Percentiles rank a stretch among this genome's conserved stretches.
These are phyloP conservation scores for Priocnemis perturbator DNA, from an alignment of 2,888 invertebrate genomes.

Conservation along the genomic window DNA sequence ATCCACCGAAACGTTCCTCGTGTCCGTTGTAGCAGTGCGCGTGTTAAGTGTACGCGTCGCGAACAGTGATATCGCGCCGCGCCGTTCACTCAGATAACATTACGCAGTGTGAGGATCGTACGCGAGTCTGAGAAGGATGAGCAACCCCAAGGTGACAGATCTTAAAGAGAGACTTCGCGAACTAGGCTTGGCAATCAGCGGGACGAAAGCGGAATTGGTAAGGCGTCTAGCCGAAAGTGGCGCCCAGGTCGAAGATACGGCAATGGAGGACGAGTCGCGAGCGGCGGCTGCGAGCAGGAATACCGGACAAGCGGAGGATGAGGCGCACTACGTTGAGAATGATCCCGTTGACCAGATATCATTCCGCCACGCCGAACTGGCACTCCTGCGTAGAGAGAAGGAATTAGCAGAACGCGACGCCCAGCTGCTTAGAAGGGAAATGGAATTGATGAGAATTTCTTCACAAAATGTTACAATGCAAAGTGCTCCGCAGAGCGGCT, in stretches of 20 bases:
- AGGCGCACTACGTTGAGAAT: not conserved
- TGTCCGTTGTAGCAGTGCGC: not conserved
- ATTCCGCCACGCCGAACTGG: not conserved
- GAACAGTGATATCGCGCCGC: not conserved
- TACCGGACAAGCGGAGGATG: not conserved
- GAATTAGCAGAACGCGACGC: not conserved
- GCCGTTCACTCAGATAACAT: not conserved
- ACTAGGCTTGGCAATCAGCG: not conserved
- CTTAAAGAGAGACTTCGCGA: not conserved
- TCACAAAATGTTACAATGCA: not conserved
- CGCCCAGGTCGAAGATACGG: not conserved
- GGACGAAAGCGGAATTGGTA: not conserved
- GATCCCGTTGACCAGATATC: not conserved
- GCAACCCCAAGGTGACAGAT: not conserved
- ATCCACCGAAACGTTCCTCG: not conserved
- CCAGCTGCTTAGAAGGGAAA: not conserved
- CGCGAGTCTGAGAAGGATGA: not conserved
- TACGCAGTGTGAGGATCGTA: not conserved
- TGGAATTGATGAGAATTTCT: not conserved
- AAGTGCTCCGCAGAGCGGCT: not conserved
- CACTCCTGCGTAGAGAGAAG: not conserved
- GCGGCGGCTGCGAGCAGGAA: not conserved
- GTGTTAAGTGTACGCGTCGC: not conserved
- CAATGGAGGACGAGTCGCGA: not conserved
- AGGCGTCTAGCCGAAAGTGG: not conserved